Percentiles rank a stretch among this genome's conserved stretches.
These are phyloP conservation scores for Gibbula magus DNA, from an alignment of 2,888 invertebrate genomes.

Conservation along the genomic window DNA sequence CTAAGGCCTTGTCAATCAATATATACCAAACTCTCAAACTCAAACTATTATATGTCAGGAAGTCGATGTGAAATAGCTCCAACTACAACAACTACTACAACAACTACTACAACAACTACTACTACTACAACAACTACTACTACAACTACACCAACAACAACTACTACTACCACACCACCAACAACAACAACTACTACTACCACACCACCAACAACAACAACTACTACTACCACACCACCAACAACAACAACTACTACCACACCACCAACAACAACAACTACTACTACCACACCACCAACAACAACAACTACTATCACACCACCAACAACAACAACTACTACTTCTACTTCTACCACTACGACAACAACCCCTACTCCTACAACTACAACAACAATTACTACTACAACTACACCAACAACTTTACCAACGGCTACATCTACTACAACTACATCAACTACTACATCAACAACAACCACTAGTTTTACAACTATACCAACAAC, in stretches of 20 bases:
- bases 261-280: too few species aligned
- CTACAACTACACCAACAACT: not conserved
- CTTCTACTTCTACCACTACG: not conserved
- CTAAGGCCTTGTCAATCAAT: too few species aligned
- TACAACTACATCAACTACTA: not conserved
- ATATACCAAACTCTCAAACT: too few species aligned
- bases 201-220: too few species aligned
- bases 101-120: not conserved
- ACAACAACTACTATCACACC: not conserved
- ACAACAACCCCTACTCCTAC: not conserved
- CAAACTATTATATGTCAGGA: too few species aligned
- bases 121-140: not conserved
- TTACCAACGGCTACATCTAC: not conserved
- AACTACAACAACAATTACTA: not conserved
- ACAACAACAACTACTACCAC: too few species aligned
- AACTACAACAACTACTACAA: not conserved
- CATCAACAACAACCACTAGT: too few species aligned
- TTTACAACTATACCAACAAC: too few species aligned
- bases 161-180: not conserved
- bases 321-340: not conserved
- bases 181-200: not conserved
- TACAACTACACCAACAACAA: not conserved
- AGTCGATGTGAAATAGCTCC: not conserved
- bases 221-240: too few species aligned
- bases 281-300: not conserved